Percentiles rank a stretch among this genome's conserved stretches.
Evolutionary conservation across 2,113 vertebrate genomes (phyloP).

Genomic region (Microtus ochrogaster): DNA sequence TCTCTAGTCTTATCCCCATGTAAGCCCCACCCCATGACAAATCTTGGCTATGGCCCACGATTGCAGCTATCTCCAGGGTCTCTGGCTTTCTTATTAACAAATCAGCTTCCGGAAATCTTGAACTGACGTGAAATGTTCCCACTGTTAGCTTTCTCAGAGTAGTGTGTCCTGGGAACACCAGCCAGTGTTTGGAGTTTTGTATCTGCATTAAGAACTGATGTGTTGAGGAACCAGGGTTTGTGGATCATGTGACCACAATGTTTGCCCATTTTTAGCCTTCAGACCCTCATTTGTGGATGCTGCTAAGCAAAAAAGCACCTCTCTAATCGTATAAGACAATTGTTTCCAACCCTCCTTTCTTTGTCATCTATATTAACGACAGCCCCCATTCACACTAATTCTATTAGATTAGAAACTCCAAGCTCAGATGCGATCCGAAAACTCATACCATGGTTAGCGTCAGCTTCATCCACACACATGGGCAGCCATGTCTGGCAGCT

Average conservation of each 20-base stretch:
- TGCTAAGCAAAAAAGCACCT: not conserved
- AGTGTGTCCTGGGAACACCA: not conserved
- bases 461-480: not conserved
- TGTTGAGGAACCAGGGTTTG: not conserved
- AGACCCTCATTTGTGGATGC: not conserved
- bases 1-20: not conserved
- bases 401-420: not conserved
- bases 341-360: not conserved
- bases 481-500: not conserved
- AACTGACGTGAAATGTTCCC: not conserved
- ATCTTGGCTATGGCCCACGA: not conserved
- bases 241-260: fast-evolving
- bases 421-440: not conserved
- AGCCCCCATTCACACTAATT: not conserved
- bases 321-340: not conserved
- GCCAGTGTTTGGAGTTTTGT: not conserved
- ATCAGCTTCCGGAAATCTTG: not conserved
- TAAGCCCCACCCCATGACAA: not conserved
- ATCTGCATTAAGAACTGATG: not conserved
- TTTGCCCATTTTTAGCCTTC: not conserved
- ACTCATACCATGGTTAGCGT: not conserved
- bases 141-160: not conserved
- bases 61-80: not conserved
- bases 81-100: not conserved
- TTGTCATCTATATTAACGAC: not conserved